phyloP scores from a whole-genome alignment of 2,888 invertebrate species.

The Scrobipalpa atriplicella region DNA sequence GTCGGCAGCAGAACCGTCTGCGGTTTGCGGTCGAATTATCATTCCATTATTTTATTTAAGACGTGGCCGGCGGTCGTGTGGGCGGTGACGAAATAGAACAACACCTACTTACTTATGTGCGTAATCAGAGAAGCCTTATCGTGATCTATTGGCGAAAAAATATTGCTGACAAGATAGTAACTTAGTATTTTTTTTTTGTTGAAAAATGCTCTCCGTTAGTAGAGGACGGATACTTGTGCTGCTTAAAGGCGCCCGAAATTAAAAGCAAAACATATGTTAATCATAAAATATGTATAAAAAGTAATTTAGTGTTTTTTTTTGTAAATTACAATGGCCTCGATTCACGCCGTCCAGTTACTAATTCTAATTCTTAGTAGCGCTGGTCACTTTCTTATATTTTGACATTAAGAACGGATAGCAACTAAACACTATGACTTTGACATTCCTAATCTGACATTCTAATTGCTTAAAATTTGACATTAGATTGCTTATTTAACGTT shows the following conservation, averaged over 20 bases:
- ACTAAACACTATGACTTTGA: too few species aligned
- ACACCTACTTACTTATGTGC: slow-evolving; percentile 66
- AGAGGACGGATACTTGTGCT: too few species aligned
- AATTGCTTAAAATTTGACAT: too few species aligned
- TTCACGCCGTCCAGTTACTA: too few species aligned
- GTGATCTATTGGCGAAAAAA: slow-evolving; percentile 26
- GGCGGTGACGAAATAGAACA: slow-evolving; percentile 75
- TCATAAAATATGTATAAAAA: neutral
- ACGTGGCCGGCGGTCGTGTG: slow-evolving; percentile 44
- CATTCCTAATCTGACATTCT: too few species aligned
- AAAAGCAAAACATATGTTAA: neutral
- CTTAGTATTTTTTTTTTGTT: neutral
- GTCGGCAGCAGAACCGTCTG: slow-evolving; percentile 11
- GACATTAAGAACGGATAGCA: too few species aligned
- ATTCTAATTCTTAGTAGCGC: too few species aligned
- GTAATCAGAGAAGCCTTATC: slow-evolving; percentile 36
- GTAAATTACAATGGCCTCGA: too few species aligned
- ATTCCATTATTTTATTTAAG: slow-evolving; percentile 43
- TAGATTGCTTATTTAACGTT: too few species aligned
- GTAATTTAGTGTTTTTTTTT: neutral
- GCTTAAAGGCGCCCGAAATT: neutral
- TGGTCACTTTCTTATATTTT: too few species aligned
- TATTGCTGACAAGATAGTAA: neutral
- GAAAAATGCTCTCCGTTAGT: too few species aligned
- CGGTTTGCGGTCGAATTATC: slow-evolving; percentile 33